phyloP scores from a whole-genome alignment of 2,888 invertebrate genomes.

The Chydorus sphaericus region DNA sequence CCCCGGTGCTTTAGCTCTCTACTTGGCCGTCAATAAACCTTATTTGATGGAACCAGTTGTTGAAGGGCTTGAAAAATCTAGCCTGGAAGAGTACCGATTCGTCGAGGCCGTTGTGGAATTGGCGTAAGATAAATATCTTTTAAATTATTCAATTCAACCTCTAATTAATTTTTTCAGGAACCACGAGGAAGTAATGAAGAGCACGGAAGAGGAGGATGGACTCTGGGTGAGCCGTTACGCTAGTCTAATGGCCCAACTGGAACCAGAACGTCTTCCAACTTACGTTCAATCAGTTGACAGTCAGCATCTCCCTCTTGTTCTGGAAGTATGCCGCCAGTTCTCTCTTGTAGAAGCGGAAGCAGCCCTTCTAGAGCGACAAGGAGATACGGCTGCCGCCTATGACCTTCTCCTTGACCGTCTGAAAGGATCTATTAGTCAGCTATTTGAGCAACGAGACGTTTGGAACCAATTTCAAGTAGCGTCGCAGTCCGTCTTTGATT shows the following conservation, averaged over 20 bases:
- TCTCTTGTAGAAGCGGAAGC: slow-evolving; percentile 50
- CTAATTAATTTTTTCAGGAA: neutral
- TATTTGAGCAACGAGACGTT: slow-evolving; percentile 9
- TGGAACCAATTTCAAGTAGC: slow-evolving; percentile 8
- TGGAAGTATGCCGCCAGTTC: slow-evolving; percentile 45
- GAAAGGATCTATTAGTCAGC: slow-evolving; percentile 20
- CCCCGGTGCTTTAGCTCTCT: neutral
- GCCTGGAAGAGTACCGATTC: neutral
- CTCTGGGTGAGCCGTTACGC: slow-evolving; percentile 39
- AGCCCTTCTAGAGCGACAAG: slow-evolving; percentile 55
- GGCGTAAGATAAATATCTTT: neutral
- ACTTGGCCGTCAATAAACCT: slow-evolving; percentile 6
- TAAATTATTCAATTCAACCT: neutral
- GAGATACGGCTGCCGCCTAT: slow-evolving; percentile 56
- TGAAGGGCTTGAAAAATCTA: neutral
- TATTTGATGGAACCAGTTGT: slow-evolving; percentile 7
- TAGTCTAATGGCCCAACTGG: slow-evolving; percentile 43
- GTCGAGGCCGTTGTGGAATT: slow-evolving; percentile 8
- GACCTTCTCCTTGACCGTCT: slow-evolving; percentile 28
- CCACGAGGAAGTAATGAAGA: slow-evolving; percentile 20
- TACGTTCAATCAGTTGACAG: slow-evolving; percentile 34
- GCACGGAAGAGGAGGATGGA: slow-evolving; percentile 32
- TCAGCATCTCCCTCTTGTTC: slow-evolving; percentile 9
- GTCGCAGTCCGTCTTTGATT: slow-evolving; percentile 26
- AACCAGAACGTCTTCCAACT: slow-evolving; percentile 37